These are phyloP conservation scores for Hestina assimilis DNA, from an alignment of 1,140 invertebrate genomes.

Conservation along the genomic window DNA sequence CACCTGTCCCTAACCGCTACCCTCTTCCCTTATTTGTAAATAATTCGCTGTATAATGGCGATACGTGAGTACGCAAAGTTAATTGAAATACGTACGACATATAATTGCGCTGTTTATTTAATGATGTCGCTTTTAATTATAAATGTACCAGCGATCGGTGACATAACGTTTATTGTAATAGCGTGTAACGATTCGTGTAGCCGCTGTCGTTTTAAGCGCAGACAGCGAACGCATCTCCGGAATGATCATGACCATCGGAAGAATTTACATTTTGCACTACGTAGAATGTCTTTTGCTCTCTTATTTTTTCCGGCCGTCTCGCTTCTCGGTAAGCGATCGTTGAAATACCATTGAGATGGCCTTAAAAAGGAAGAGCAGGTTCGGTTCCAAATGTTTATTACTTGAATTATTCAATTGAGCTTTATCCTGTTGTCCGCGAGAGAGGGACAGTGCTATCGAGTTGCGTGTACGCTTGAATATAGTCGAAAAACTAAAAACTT, in stretches of 20 bases:
- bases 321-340: conserved; percentile 43
- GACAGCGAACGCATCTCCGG: conserved; percentile 15
- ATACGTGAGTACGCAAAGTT: too few relatives aligned
- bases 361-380: conserved; percentile 44
- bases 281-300: conserved; percentile 40
- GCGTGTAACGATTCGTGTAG: conserved; percentile 4
- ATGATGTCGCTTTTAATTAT: not conserved
- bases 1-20: too few relatives aligned
- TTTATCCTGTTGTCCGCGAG: conserved; percentile 29
- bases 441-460: conserved; percentile 17
- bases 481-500: conserved; percentile 1
- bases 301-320: conserved; percentile 36
- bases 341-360: conserved; percentile 32
- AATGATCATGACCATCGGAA: conserved; percentile 38
- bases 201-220: conserved; percentile 1
- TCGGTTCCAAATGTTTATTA: conserved; percentile 45
- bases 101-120: not conserved
- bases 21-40: not conserved
- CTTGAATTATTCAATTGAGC: conserved; percentile 50
- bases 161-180: conserved; percentile 4
- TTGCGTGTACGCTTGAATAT: not conserved
- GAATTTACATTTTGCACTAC: conserved; percentile 51
- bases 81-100: too few relatives aligned
- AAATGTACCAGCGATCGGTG: not conserved
- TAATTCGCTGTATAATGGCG: not conserved